Evolutionary conservation across 2,113 vertebrate species (phyloP).

Genomic region (Sorex araneus): DNA sequence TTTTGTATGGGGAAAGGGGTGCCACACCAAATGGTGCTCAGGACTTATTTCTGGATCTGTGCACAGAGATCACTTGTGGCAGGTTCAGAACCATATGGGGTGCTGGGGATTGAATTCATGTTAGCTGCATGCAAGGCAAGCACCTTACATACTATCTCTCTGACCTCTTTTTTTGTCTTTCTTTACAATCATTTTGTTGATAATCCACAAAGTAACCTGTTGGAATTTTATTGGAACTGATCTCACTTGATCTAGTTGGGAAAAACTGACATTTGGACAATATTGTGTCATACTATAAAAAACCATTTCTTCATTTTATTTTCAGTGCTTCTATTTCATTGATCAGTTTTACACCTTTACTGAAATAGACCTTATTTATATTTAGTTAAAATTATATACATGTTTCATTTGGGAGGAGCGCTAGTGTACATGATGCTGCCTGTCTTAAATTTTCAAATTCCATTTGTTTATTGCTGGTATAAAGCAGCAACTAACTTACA

Average conservation of each 20-base stretch:
- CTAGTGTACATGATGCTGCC: neutral
- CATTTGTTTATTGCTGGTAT: neutral
- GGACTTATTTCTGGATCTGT: no score
- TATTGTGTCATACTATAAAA: neutral
- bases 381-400: neutral
- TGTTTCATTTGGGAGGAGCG: slow-evolving; percentile 2
- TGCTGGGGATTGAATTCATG: no score
- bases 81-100: no score
- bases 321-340: slow-evolving; percentile 23
- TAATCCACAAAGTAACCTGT: neutral
- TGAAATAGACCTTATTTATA: neutral
- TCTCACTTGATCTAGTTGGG: neutral
- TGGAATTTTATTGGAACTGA: neutral
- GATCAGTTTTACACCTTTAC: neutral
- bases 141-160: no score
- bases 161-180: neutral
- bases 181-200: neutral
- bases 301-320: neutral
- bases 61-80: no score
- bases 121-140: no score
- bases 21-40: no score
- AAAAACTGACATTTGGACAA: neutral
- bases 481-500: neutral
- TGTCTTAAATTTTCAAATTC: neutral
- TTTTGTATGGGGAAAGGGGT: no score